Evolutionary conservation across 2,888 invertebrate species (phyloP), one percentile per base, ranked within the genome.

Genomic region (Emmelina monodactyla): DNA sequence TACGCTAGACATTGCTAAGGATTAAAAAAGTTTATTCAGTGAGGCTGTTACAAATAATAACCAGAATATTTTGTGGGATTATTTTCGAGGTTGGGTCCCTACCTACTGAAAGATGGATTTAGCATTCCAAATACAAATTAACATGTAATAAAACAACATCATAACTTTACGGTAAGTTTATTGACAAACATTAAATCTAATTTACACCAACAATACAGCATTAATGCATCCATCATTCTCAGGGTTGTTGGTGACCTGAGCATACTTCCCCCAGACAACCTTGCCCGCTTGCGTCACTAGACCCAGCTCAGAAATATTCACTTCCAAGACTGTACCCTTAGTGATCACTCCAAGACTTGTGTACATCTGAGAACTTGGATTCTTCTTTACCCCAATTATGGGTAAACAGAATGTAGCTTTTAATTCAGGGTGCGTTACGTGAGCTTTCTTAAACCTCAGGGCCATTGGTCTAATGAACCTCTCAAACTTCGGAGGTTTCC

Each of bases 181-280:
- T 51, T 46, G 33, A 34, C 30, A 38, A 35, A 35, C 28, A 43
- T 28, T 34, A 34, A 28, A 37, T 14, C 43, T 43, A n/a, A n/a
- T 34, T 87, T 86, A 98, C 45, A 99, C 93, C 65, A 99, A 83
- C 41, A 99, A 83, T 40, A 99, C 94, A 61, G 98, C 97, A 82
- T 99, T 99, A 40, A 99, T 97, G 60, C 97, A 98, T 12, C 99
- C 99, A 83, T 99, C 99, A 76, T 99, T 99, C 71, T 99, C 99
- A 0, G 99, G 99, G 78, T 98, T 94, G 71, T 99, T 99, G 0
- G 98, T 98, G 12, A 99, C 97, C 75, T 98, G 99, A 0, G 99
- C 99, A 65, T 96, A 99, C 83, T 99, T 99, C 39, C 98, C 99
- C 99, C 99, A 99, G 1, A 99, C 95, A 32, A 99, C 97, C 85